phyloP scores from a whole-genome alignment of 2,797 vertebrate species.

The Poeciliopsis turneri region DNA sequence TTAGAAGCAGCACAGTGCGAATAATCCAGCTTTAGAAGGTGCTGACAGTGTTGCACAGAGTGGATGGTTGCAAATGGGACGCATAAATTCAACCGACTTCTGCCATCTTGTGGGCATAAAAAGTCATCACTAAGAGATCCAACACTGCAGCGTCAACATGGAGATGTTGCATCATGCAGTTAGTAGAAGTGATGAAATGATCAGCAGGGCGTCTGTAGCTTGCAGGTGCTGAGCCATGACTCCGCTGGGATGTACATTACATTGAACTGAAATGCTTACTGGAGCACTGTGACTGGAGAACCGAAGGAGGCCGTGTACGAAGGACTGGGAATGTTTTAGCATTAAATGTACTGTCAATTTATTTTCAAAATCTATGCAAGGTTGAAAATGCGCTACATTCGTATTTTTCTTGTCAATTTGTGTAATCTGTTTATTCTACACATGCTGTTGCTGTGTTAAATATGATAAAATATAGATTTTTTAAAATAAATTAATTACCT shows the following conservation, averaged over 20 bases:
- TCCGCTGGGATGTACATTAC: background rate
- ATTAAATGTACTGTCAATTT: background rate
- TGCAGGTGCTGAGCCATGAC: background rate
- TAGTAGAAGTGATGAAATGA: background rate
- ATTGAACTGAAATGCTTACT: background rate
- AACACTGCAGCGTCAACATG: background rate
- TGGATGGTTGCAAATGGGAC: background rate
- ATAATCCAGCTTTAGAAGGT: background rate
- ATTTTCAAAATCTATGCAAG: background rate
- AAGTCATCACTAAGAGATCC: background rate
- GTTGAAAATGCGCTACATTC: background rate
- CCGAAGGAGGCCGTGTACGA: background rate
- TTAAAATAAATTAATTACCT: background rate
- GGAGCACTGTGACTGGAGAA: background rate
- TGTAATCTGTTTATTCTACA: background rate
- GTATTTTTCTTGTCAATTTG: background rate
- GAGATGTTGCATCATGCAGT: background rate
- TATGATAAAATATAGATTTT: background rate
- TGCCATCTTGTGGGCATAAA: slow-evolving; percentile 52
- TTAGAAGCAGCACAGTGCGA: background rate
- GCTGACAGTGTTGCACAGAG: background rate
- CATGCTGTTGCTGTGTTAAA: background rate
- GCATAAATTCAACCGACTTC: slow-evolving; percentile 19
- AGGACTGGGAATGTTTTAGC: background rate
- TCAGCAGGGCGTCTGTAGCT: background rate